Evolutionary conservation across 1,140 invertebrate species (phyloP).

Genomic region (Dolichoris vasculosae): DNA sequence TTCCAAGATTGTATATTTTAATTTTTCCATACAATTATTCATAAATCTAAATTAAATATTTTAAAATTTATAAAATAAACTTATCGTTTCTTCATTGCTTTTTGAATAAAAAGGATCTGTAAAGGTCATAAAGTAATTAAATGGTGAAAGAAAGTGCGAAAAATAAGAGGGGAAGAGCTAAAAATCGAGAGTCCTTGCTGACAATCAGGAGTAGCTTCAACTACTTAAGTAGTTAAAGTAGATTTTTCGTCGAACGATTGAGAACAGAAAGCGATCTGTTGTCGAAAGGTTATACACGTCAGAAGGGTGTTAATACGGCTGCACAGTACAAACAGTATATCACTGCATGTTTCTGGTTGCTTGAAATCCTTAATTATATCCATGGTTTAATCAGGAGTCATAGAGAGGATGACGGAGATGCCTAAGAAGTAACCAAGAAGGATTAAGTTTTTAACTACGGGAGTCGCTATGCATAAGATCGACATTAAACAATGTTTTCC

Average conservation of each 20-base stretch:
- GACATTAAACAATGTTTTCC: neutral
- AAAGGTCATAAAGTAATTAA: no score
- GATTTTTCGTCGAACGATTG: slow-evolving; percentile 43
- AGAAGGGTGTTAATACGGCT: neutral
- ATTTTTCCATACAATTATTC: no score
- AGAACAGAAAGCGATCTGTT: neutral
- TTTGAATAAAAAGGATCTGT: no score
- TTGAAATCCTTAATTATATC: slow-evolving; percentile 51
- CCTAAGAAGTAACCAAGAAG: slow-evolving; percentile 24
- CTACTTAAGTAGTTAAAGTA: slow-evolving; percentile 37
- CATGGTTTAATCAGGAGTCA: slow-evolving; percentile 32
- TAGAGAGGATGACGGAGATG: neutral
- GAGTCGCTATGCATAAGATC: slow-evolving; percentile 1
- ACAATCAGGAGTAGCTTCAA: slow-evolving; percentile 6
- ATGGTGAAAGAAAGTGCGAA: no score
- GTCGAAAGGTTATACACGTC: neutral
- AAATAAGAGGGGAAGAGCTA: neutral
- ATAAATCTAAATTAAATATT: no score
- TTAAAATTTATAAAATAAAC: no score
- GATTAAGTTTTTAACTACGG: slow-evolving; percentile 54
- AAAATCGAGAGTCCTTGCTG: no score
- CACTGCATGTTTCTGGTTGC: neutral
- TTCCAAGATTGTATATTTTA: no score
- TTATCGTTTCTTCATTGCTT: no score
- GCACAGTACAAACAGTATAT: neutral